These are phyloP conservation scores for Anthopleura sola DNA, from an alignment of 64 coral and sea anemone species.

Conservation along the genomic window DNA sequence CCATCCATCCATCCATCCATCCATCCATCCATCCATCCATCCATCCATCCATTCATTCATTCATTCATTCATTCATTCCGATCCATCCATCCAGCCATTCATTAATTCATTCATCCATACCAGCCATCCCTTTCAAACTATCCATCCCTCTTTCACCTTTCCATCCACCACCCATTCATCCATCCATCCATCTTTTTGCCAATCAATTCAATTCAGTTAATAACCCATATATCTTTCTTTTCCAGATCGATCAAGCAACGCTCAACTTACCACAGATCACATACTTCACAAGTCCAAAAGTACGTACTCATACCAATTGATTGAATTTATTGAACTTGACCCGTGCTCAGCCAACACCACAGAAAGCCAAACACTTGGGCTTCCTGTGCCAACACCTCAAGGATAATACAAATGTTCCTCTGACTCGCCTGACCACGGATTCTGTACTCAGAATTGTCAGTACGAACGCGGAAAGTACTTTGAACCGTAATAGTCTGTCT, in stretches of 20 bases:
- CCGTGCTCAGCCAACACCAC: too few species aligned
- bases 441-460: too few species aligned
- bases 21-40: background rate
- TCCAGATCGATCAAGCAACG: constrained; percentile 75
- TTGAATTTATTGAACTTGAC: background rate
- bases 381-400: too few species aligned
- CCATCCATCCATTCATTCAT: background rate
- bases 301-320: background rate
- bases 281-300: constrained; percentile 66
- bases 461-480: too few species aligned
- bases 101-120: background rate
- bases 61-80: too few species aligned
- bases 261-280: constrained; percentile 73
- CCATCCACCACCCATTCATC: background rate
- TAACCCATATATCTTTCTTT: background rate
- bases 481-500: too few species aligned
- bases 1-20: background rate
- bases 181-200: background rate
- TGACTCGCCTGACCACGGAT: too few species aligned
- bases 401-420: too few species aligned
- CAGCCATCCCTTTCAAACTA: too few species aligned
- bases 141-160: background rate
- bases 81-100: background rate
- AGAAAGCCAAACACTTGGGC: too few species aligned
- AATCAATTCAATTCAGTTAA: background rate